Evolutionary conservation across 2,888 invertebrate genomes (phyloP), one percentile per base, ranked within the genome.

Genomic region (Chymomyza caudatula): DNA sequence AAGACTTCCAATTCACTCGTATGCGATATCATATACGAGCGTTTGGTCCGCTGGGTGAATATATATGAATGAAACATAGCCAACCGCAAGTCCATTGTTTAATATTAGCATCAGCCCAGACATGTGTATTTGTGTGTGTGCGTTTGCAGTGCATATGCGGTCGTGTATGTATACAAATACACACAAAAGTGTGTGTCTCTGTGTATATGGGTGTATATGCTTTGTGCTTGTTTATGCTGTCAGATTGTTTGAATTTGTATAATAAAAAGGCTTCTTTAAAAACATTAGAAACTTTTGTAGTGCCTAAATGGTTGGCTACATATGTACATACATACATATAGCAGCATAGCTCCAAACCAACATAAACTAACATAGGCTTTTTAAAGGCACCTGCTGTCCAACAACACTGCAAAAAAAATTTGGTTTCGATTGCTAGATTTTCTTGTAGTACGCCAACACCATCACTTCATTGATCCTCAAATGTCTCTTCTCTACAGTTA

Each of bases 241-340:
- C 78, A 77, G 83, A 69, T 74, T 75, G 78, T 84, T 87, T 84
- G 77, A 77, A 82, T 85, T 86, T 78, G 81, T 86, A 81, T 81
- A 85, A 85, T 81, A 86, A 82, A 87, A 86, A 77, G 85, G 85
- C 73, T 77, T 80, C 83, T 85, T 86, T 85, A 86, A 87, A 84
- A 87, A 86, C 86, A 85, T 85, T 86, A 87, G 80, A 85, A 85
- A 80, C 85, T 86, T 84, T 82, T 85, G 83, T 85, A 82, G 87
- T 82, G 79, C 73, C 80, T 82, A 77, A 86, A 69, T 79, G 82
- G 61, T 62, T 60, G 59, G 79, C 73, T 76, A 73, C 74, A 85
- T 85, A 77, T 72, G 77, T 49, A 43, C 19, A 51, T 42, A 42
- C n/a, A 42, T 51, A n/a, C 22, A 43, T 25, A 37, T 37, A 67